A percentile compares a stretch with the other conserved stretches of the same genome.
These are phyloP conservation scores for Xiphophorus birchmanni DNA, from an alignment of 2,797 vertebrate species.

Conservation along the genomic window DNA sequence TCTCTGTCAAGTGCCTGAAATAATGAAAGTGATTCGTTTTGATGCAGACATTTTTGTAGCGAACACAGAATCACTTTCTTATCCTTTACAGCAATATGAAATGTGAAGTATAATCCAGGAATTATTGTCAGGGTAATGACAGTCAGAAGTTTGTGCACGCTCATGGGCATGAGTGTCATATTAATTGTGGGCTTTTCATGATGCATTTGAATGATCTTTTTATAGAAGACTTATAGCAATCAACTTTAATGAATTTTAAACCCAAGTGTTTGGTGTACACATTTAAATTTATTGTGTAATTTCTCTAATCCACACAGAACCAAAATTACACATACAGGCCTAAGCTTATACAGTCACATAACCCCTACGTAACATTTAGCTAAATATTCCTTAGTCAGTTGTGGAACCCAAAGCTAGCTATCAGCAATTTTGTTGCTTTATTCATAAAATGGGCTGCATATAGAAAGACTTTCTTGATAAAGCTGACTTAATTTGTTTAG, in stretches of 20 bases:
- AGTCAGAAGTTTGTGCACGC: not conserved
- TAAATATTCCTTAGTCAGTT: not conserved
- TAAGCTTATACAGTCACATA: not conserved
- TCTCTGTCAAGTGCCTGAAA: conserved; percentile 1
- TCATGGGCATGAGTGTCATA: not conserved
- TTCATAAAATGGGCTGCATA: not conserved
- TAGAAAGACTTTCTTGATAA: not conserved
- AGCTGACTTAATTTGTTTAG: not conserved
- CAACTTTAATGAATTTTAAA: not conserved
- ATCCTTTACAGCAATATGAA: not conserved
- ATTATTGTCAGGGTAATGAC: not conserved
- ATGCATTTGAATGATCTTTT: not conserved
- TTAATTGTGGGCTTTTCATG: not conserved
- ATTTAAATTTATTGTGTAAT: not conserved
- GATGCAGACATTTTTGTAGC: not conserved
- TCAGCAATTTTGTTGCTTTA: not conserved
- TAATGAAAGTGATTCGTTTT: conserved; percentile 22
- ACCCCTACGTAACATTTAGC: not conserved
- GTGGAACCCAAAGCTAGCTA: not conserved
- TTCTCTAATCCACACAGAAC: not conserved
- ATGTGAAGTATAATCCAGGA: not conserved
- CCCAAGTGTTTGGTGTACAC: not conserved
- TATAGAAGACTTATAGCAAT: not conserved
- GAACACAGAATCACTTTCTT: not conserved
- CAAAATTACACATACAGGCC: not conserved